Evolutionary conservation across 2,888 invertebrate species (phyloP), one percentile per base, ranked within the genome.

Genomic region (Enchytraeus crypticus): DNA sequence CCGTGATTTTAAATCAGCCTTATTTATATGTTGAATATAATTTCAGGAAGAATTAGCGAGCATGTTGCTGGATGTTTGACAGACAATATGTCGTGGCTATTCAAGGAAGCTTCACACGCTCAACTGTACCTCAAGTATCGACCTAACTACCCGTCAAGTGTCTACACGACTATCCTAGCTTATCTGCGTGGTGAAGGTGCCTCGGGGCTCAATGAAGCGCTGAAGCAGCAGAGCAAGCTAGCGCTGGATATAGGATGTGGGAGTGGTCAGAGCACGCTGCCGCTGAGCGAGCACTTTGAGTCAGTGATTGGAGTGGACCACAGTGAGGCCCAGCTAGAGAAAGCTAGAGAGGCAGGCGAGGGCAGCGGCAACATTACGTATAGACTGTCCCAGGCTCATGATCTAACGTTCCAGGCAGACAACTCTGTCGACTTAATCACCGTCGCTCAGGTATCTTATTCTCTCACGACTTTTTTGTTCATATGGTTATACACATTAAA

Each of bases 351-450:
- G 33, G 38, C 34, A n/a, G 27, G 54, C 33, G 33, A 27, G n/a
- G 46, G 51, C 3, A 14, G 51, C 27, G 34, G 14, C 18, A 26
- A 51, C 14, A 32, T 23, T 32, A 49, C 58, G 21, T 58, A 58
- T 51, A 29, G 51, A 21, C 2, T 51, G 11, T 32, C 33, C 26
- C 21, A 23, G 33, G 54, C 34, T 27, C 38, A 54, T 27, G 54
- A 45, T 1, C 32, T 57, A 21, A 23, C 23, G 21, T 59, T 55
- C 21, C 49, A 57, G 57, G 30, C n/a, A 5, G 59, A 57, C 38
- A 45, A 57, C 26, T 51, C 32, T 38, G 57, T 63, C 26, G 63
- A 63, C 51, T 69, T 82, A 45, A 70, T 82, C 2, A 81, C 79
- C 2, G 73, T 77, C 1, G 75, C 78, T 2, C 60, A n/a, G n/a